phyloP scores from a whole-genome alignment of 1,140 invertebrate genomes.

The Leucophenga varia region DNA sequence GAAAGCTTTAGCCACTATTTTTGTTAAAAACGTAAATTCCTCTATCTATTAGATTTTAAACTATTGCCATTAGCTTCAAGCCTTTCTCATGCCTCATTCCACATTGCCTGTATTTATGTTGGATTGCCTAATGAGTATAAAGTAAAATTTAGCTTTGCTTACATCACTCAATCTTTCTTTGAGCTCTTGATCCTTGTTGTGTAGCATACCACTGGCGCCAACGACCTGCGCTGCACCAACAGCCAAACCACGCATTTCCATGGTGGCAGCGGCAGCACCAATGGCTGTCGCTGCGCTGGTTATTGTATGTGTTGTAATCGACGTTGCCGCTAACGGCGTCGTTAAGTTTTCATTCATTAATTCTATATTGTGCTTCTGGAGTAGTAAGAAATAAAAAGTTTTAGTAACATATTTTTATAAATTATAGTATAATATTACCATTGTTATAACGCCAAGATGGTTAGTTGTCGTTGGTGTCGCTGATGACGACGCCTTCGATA shows the following conservation, averaged over 20 bases:
- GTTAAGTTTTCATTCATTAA: too few relatives aligned
- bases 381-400: background rate
- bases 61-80: too few relatives aligned
- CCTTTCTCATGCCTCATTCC: too few relatives aligned
- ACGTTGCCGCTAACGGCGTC: constrained; percentile 6
- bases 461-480: constrained; percentile 24
- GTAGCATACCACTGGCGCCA: constrained; percentile 21
- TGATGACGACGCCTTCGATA: constrained; percentile 17
- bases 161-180: constrained; percentile 35
- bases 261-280: constrained; percentile 3
- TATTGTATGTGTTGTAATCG: background rate
- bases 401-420: too few relatives aligned
- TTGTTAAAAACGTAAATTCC: too few relatives aligned
- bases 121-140: too few relatives aligned
- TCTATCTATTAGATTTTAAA: too few relatives aligned
- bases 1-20: too few relatives aligned
- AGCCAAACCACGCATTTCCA: constrained; percentile 29
- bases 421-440: too few relatives aligned
- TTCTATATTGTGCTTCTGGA: constrained; percentile 28
- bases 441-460: too few relatives aligned
- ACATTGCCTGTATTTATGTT: too few relatives aligned
- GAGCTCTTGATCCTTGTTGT: constrained; percentile 25
- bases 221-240: constrained; percentile 26
- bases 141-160: too few relatives aligned
- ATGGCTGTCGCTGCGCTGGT: constrained; percentile 4